A percentile compares a stretch with the other conserved stretches of the same genome.
phyloP scores from a whole-genome alignment of 1,140 invertebrate genomes.

The Atta cephalotes region DNA sequence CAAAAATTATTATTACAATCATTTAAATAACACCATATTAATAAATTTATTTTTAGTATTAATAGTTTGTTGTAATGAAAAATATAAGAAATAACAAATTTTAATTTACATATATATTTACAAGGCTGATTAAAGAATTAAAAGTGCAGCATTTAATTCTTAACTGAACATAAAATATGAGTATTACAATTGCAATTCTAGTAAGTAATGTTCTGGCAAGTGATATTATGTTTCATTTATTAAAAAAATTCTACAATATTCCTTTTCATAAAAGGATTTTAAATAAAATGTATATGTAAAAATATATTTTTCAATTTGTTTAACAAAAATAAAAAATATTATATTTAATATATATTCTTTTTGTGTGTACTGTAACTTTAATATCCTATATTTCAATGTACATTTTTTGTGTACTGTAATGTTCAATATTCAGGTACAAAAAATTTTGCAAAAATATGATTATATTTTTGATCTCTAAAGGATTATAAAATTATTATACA shows the following conservation, averaged over 20 bases:
- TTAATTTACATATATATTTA: not conserved
- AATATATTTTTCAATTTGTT: not conserved
- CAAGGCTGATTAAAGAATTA: not conserved
- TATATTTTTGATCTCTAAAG: not conserved
- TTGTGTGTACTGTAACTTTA: not conserved
- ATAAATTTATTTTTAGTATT: not conserved
- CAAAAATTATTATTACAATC: not conserved
- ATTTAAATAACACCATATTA: not conserved
- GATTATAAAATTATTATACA: not conserved
- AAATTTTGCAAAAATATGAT: not conserved
- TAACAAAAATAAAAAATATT: not conserved
- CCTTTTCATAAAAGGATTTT: not conserved
- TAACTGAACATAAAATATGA: not conserved
- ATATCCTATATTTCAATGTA: not conserved
- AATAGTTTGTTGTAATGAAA: not conserved
- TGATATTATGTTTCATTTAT: not conserved
- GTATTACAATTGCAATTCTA: not conserved
- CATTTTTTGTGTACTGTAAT: not conserved
- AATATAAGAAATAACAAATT: conserved; percentile 11
- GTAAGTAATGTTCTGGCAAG: not conserved
- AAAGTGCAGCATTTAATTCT: not conserved
- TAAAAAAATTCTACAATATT: not conserved
- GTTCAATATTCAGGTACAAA: not conserved
- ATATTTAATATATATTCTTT: not conserved
- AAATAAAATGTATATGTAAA: not conserved